Evolutionary conservation across 2,888 invertebrate species (phyloP), one percentile per base, ranked within the genome.

Genomic region (Deilephila porcellus): DNA sequence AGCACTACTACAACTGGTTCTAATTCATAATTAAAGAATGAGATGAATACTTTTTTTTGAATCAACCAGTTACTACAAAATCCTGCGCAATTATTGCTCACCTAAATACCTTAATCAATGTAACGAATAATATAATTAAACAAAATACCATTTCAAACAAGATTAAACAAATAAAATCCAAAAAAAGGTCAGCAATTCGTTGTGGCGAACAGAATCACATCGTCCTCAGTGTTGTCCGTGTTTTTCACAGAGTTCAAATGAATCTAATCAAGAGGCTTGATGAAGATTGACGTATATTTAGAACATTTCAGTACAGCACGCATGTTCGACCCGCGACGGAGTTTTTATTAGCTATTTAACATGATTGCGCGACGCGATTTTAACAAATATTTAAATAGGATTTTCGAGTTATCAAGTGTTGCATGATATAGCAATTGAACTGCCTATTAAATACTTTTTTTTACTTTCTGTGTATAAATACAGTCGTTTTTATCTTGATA

Each of bases 261-360:
- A 83, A 83, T 83, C 81, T 83, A 87, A 88, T 87, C 83, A 82
- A 83, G 77, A 78, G 79, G 71, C 76, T 75, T 82, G 82, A 88
- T 87, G 80, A 86, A 84, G 87, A 88, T 82, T 86, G 88, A 88
- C 88, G 79, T 73, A 76, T 78, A 81, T 83, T 85, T 75, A 71
- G 77, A 73, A 71, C 79, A 77, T 75, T 63, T 73, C 19, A 29
- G 52, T 67, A 59, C 64, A 60, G 62, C 67, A 59, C 74, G 74
- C 71, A 72, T 70, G 70, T 59, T 53, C 45, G 19, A 52, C 56
- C 72, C 34, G 53, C 56, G 37, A 19, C 8, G 62, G 6, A 52
- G 34, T 7, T 64, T 63, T 74, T 74, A 63, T 63, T 25, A 37
- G 29, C 62, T 52, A 71, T 63, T 7, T 20, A 14, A 14, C 52